phyloP scores from a whole-genome alignment of 2,888 invertebrate genomes.

The Chrysomela aeneicollis region DNA sequence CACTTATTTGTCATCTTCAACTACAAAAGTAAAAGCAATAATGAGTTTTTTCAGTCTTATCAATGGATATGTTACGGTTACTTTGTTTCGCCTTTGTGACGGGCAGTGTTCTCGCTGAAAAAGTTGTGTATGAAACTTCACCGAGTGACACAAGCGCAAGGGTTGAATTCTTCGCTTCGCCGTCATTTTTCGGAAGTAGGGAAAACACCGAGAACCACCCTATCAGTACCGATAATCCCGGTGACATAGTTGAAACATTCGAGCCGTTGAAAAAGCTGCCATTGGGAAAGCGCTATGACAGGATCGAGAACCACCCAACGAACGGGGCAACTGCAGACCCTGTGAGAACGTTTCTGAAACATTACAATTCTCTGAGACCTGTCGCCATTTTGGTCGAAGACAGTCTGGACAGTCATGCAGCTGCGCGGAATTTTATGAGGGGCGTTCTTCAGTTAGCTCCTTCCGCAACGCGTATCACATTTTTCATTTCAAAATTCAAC shows the following conservation, averaged over 20 bases:
- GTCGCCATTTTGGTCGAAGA: conserved; percentile 52
- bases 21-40: conserved; percentile 43
- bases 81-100: conserved; percentile 22
- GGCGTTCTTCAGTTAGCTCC: conserved; percentile 36
- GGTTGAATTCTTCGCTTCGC: neutral
- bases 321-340: conserved; percentile 29
- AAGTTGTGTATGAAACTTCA: conserved; percentile 10
- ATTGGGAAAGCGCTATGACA: conserved; percentile 4
- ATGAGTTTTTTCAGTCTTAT: conserved; percentile 16
- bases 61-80: conserved; percentile 36
- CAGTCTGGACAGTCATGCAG: conserved; percentile 40
- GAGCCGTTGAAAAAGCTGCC: neutral
- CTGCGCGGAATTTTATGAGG: conserved; percentile 46
- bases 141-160: neutral
- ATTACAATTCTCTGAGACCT: conserved; percentile 41
- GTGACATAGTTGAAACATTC: conserved; percentile 18
- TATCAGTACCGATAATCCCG: conserved; percentile 6
- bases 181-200: neutral
- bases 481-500: conserved; percentile 54
- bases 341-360: conserved; percentile 37
- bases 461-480: conserved; percentile 42
- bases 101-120: conserved; percentile 26
- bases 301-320: conserved; percentile 26
- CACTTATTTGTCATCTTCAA: conserved; percentile 52
- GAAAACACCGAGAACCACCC: neutral